Percentiles rank a stretch among this genome's conserved stretches.
phyloP scores from a whole-genome alignment of 1,140 invertebrate genomes.

The Rhagoletis pomonella region DNA sequence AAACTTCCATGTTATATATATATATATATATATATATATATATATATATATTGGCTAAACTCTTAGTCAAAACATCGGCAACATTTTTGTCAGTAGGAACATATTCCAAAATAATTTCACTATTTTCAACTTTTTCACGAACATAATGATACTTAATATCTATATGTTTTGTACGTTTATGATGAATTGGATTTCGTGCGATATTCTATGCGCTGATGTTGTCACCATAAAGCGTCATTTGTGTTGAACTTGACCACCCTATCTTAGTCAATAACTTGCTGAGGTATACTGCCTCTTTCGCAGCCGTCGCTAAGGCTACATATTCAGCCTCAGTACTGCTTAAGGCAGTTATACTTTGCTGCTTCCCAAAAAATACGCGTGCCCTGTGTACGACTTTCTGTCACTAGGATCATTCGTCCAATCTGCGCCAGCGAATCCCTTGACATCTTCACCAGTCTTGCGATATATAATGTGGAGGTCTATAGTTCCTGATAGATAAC shows the following conservation, averaged over 20 bases:
- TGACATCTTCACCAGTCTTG: neutral
- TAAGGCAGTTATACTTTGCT: neutral
- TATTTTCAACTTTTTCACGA: constrained; percentile 2
- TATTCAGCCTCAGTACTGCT: constrained; percentile 53
- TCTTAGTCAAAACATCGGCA: neutral
- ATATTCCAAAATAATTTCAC: constrained; percentile 4
- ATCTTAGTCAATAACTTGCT: constrained; percentile 10
- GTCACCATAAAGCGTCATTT: neutral
- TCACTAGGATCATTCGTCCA: neutral
- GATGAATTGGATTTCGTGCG: neutral
- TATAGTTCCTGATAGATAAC: neutral
- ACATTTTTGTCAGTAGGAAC: neutral
- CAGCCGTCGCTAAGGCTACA: neutral
- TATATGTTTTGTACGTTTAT: constrained; percentile 34
- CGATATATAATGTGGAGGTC: neutral
- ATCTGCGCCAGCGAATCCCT: neutral
- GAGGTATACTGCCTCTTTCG: constrained; percentile 35
- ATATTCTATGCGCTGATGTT: constrained; percentile 4
- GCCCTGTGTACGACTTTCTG: too few species aligned
- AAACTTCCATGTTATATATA: too few species aligned
- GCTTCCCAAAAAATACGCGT: neutral
- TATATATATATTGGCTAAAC: too few species aligned
- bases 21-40: too few species aligned
- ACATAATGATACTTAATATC: neutral
- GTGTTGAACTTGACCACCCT: neutral